Evolutionary conservation across 2,888 invertebrate genomes (phyloP), one percentile per base, ranked within the genome.

Genomic region (Leucophenga maculata): DNA sequence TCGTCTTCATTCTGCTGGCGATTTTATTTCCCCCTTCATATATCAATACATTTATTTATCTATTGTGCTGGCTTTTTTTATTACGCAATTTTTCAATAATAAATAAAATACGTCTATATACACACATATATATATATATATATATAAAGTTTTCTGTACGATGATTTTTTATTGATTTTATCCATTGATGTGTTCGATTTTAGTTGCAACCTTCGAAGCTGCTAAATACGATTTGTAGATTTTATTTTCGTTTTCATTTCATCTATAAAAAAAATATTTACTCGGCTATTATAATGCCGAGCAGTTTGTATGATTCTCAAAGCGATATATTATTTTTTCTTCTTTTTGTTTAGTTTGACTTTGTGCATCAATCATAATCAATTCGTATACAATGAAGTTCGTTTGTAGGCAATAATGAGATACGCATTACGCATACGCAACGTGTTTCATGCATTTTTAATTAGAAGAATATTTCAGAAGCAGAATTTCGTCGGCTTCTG

Each of bases 371-470:
- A 31, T 46, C 46, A 64, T 11, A n/a, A 14, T 14, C 60, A 20
- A 11, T 39, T 46, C 46, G 48, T 11, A n/a, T 20, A 20, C 60
- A 20, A 11, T 39, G 11, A 39, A 39, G 39, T 39, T 50, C 50
- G 50, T 2, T 50, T 26, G 26, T 26, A 26, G 3, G 26, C 26
- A 26, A 55, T 31, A 13, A 39, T 11, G 39, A 39, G 39, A 26
- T 18, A 46, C 20, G 18, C 46, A 62, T 64, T 64, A 64, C 44
- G 62, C 20, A 64, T 64, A 64, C 62, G 62, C 48, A 46, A 9
- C 20, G 48, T 64, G 62, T 46, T 64, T 64, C 46, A 64, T 46
- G 62, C 44, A 64, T 64, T 46, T 48, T 64, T 64, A 64, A 64
- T 32, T 22, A 46, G 50, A 3, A 50, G 14, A 50, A n/a, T 48